A percentile compares a stretch with the other conserved stretches of the same genome.
Conservation (phyloP, 2,888 invertebrate genomes). For the Melieria picta region DNA sequence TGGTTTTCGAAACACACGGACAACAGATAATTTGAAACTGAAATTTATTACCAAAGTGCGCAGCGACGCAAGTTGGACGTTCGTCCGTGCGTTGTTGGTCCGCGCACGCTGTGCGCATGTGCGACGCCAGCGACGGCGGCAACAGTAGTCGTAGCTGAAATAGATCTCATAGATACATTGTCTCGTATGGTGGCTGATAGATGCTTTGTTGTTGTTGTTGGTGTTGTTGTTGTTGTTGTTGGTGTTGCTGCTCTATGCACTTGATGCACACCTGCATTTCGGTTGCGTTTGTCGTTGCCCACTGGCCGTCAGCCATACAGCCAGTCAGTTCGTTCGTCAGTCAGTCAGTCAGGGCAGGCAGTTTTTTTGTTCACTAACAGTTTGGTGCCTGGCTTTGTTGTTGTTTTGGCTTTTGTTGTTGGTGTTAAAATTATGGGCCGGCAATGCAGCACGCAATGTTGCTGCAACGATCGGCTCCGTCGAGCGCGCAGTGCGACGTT, state of each 20-base stretch:
- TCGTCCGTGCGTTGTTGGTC: no score
- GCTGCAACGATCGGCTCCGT: no score
- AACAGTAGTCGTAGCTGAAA: constrained; percentile 32
- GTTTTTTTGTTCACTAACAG: background rate
- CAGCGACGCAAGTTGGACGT: no score
- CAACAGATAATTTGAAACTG: constrained; percentile 31
- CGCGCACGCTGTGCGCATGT: constrained; percentile 37
- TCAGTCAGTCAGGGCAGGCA: constrained; percentile 15
- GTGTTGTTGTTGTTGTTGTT: constrained; percentile 19
- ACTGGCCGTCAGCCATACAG: constrained; percentile 8
- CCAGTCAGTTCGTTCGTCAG: background rate
- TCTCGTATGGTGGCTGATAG: constrained; percentile 3
- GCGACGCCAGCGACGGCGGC: constrained; percentile 33
- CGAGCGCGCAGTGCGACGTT: no score
- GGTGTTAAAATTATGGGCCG: constrained; percentile 31
- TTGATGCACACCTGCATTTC: constrained; percentile 33
- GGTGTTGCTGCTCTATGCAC: constrained; percentile 5
- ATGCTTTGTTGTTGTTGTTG: constrained; percentile 17
- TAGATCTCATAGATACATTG: constrained; percentile 27
- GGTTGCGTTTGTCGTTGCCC: constrained; percentile 19
- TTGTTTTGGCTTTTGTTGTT: constrained; percentile 24
- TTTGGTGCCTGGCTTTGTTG: background rate
- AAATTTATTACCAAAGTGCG: constrained; percentile 31
- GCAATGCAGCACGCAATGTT: constrained; percentile 3
- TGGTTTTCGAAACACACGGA: background rate